Percentiles rank a stretch among this genome's conserved stretches.
Evolutionary conservation across 2,797 vertebrate species (phyloP).

Genomic region (Labeo calbasu): DNA sequence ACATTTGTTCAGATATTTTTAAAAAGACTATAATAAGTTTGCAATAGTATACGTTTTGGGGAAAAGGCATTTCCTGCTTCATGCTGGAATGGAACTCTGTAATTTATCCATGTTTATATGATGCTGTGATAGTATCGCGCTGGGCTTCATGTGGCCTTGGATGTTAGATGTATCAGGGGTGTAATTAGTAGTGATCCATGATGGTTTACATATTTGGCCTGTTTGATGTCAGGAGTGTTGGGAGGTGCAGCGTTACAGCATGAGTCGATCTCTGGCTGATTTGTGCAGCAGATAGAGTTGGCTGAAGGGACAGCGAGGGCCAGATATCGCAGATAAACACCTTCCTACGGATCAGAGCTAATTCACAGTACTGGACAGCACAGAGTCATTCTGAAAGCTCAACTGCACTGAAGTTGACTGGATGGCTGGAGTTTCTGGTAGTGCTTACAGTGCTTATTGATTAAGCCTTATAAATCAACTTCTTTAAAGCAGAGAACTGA

Average conservation of each 20-base stretch:
- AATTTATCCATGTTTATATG: constrained; percentile 63
- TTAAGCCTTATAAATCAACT: background rate
- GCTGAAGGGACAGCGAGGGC: constrained; percentile 30
- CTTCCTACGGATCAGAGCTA: background rate
- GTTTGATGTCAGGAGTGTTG: constrained; percentile 56
- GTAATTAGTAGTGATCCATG: constrained; percentile 56
- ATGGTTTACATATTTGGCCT: constrained; percentile 41
- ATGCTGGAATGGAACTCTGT: constrained; percentile 56
- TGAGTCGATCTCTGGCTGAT: background rate
- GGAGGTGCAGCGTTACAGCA: constrained; percentile 37
- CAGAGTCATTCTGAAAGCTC: background rate
- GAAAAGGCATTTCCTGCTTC: constrained; percentile 63
- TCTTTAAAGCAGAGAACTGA: background rate
- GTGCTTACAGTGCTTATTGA: background rate
- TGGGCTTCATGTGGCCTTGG: constrained; percentile 53
- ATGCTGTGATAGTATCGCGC: constrained; percentile 60
- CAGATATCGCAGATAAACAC: constrained; percentile 12
- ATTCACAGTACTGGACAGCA: background rate
- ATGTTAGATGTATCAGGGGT: constrained; percentile 54
- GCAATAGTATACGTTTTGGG: constrained; percentile 55
- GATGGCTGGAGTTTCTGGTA: background rate
- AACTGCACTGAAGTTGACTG: background rate
- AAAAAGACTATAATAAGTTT: background rate
- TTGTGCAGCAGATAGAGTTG: constrained; percentile 44
- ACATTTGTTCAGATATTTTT: background rate